These are phyloP conservation scores for Drosophila rubida DNA, from an alignment of 2,888 invertebrate genomes.

Conservation along the genomic window DNA sequence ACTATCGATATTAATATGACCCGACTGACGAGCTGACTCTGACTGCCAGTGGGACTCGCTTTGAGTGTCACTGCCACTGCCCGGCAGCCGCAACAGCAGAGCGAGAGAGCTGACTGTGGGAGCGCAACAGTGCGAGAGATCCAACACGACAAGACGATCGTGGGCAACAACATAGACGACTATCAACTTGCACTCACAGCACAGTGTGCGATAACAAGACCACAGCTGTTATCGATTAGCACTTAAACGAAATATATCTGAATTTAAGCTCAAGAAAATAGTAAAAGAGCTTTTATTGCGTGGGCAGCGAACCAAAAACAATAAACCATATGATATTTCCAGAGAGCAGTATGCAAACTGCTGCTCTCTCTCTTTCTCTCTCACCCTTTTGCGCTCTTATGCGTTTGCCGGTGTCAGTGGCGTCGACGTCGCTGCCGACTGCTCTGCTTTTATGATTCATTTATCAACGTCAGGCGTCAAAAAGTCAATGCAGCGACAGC, in stretches of 20 bases:
- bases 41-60: conserved; percentile 54
- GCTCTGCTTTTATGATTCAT: conserved; percentile 77
- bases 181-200: conserved; percentile 15
- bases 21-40: conserved; percentile 61
- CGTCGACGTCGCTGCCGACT: conserved; percentile 34
- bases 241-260: conserved; percentile 25
- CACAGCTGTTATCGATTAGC: conserved; percentile 71
- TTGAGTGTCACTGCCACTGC: conserved; percentile 78
- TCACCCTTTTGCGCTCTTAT: conserved; percentile 6
- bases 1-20: conserved; percentile 65
- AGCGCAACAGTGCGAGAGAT: conserved; percentile 5
- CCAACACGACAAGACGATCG: conserved; percentile 25
- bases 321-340: conserved; percentile 31
- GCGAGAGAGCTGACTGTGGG: conserved; percentile 10
- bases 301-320: conserved; percentile 30
- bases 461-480: conserved; percentile 79
- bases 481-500: conserved; percentile 71
- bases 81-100: conserved; percentile 38
- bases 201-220: conserved; percentile 44
- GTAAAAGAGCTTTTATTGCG: conserved; percentile 21
- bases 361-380: background rate
- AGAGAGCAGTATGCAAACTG: background rate
- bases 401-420: conserved; percentile 46
- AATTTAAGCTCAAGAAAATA: conserved; percentile 33
- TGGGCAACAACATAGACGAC: conserved; percentile 33